Percentiles rank a stretch among this genome's conserved stretches.
These are phyloP conservation scores for Corythornis madagascariensis DNA, from an alignment of 2,113 vertebrate species.

Conservation along the genomic window DNA sequence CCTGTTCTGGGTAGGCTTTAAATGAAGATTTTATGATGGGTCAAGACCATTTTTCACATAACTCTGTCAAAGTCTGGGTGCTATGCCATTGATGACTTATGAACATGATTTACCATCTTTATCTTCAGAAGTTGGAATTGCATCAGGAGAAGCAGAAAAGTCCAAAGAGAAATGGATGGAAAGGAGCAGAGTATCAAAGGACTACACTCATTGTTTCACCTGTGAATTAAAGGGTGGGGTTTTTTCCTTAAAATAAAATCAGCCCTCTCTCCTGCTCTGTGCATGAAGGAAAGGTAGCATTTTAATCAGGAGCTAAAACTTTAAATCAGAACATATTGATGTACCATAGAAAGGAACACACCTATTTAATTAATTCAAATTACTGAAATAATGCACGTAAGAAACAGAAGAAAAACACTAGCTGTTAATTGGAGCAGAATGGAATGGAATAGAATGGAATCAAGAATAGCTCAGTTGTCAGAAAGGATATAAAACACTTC, in stretches of 20 bases:
- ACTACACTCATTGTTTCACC: background rate
- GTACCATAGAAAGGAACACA: background rate
- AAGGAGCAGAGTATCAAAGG: background rate
- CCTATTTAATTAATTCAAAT: background rate
- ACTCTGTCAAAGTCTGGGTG: background rate
- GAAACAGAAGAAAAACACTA: background rate
- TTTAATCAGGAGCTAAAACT: background rate
- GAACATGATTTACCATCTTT: background rate
- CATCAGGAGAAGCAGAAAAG: background rate
- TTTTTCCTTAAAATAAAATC: background rate
- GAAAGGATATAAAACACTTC: background rate
- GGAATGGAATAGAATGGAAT: background rate
- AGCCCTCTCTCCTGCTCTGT: background rate
- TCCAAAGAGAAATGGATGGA: background rate
- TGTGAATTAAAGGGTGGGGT: rapidly evolving
- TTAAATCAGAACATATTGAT: background rate
- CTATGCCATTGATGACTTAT: background rate
- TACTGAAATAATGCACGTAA: background rate
- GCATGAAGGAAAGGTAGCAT: background rate
- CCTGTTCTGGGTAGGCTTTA: background rate
- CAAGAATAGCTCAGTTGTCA: background rate
- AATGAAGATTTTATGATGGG: background rate
- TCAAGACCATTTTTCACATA: background rate
- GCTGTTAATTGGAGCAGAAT: background rate
- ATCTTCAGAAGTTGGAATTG: background rate